These are phyloP conservation scores for Pelmatolapia mariae DNA, from an alignment of 2,113 vertebrate species.

Conservation along the genomic window DNA sequence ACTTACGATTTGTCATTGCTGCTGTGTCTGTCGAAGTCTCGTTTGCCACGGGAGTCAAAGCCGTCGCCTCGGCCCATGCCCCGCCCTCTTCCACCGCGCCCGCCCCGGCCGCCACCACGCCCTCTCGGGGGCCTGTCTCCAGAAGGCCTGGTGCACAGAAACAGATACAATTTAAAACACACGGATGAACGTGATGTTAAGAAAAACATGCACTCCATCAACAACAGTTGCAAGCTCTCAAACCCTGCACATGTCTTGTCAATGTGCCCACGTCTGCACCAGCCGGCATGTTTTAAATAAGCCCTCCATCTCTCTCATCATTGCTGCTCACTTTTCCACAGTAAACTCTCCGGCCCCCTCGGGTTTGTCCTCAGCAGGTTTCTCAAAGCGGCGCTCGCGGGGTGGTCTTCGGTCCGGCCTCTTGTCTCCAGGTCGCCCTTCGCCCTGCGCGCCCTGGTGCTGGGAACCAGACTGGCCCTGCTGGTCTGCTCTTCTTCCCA, in stretches of 20 bases:
- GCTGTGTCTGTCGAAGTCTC: slow-evolving; percentile 96
- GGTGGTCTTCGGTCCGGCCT: slow-evolving; percentile 89
- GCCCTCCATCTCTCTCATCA: neutral
- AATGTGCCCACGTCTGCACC: neutral
- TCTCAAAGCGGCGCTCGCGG: slow-evolving; percentile 91
- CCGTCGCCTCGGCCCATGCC: slow-evolving; percentile 92
- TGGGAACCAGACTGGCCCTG: slow-evolving; percentile 69
- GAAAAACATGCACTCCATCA: neutral
- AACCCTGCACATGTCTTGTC: neutral
- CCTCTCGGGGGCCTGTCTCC: slow-evolving; percentile 89
- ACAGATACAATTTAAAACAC: neutral
- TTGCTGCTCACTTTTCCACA: slow-evolving; percentile 82
- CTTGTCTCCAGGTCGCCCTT: slow-evolving; percentile 88
- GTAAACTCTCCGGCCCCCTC: slow-evolving; percentile 89
- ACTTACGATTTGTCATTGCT: slow-evolving; percentile 97
- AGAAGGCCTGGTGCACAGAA: slow-evolving; percentile 72
- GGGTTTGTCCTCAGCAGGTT: slow-evolving; percentile 88
- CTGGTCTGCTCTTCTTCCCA: slow-evolving; percentile 92
- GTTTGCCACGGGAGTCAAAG: slow-evolving; percentile 95
- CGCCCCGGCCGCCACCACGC: slow-evolving; percentile 83
- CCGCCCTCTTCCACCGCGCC: slow-evolving; percentile 88
- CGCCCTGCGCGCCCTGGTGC: slow-evolving; percentile 77
- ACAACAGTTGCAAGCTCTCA: neutral
- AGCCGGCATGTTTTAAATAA: neutral
- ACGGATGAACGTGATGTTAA: fast-evolving